A percentile compares a stretch with the other conserved stretches of the same genome.
Evolutionary conservation across 2,113 vertebrate genomes (phyloP).

Genomic region (Platichthys stellatus): DNA sequence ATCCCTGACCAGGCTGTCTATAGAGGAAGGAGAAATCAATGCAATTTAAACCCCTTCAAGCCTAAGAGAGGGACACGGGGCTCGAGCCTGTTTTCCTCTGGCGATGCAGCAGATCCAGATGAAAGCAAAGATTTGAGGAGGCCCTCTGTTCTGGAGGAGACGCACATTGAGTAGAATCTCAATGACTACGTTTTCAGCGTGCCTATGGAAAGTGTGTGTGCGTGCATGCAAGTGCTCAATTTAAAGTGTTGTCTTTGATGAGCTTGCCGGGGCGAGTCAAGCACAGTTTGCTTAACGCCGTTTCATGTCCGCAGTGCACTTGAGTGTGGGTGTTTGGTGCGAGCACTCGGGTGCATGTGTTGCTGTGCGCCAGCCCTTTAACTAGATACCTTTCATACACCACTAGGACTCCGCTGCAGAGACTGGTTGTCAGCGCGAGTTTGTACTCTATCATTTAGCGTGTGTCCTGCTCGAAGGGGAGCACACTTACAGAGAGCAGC

Average conservation of each 20-base stretch:
- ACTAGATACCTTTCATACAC: constrained; percentile 51
- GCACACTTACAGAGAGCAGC: constrained; percentile 22
- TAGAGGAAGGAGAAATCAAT: constrained; percentile 68
- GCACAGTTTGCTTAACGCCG: constrained; percentile 61
- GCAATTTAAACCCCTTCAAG: constrained; percentile 59
- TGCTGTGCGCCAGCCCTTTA: constrained; percentile 39
- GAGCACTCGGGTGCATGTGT: not conserved
- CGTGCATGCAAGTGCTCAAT: constrained; percentile 16
- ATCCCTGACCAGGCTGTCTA: constrained; percentile 47
- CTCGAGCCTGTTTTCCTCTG: constrained; percentile 50
- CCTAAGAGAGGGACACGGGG: constrained; percentile 40
- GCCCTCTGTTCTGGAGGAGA: constrained; percentile 41
- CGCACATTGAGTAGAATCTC: constrained; percentile 60
- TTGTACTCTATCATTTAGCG: constrained; percentile 64
- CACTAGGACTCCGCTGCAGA: constrained; percentile 32
- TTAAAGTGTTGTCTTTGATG: constrained; percentile 63
- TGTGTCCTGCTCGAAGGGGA: constrained; percentile 31
- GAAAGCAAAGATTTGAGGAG: constrained; percentile 66
- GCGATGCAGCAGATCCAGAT: constrained; percentile 64
- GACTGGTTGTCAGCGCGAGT: constrained; percentile 59
- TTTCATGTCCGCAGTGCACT: constrained; percentile 39
- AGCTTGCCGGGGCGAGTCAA: constrained; percentile 60
- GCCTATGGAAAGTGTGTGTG: constrained; percentile 25
- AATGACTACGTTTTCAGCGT: constrained; percentile 53
- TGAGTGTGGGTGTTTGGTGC: constrained; percentile 5